phyloP scores from a whole-genome alignment of 2,888 invertebrate genomes.

The Horisme vitalbata region DNA sequence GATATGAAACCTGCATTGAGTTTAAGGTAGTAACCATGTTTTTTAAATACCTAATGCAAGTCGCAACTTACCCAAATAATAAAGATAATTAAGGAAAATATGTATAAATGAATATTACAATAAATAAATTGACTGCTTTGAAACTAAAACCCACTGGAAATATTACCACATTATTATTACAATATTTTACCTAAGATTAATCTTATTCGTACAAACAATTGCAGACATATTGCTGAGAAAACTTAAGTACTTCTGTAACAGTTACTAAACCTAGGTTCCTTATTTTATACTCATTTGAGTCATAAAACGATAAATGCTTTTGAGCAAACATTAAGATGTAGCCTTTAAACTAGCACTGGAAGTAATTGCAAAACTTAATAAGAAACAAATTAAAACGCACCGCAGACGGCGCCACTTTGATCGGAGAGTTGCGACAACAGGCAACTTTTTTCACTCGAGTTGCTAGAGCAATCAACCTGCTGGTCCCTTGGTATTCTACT shows the following conservation, averaged over 20 bases:
- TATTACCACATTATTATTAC: slow-evolving; percentile 12
- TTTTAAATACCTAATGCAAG: no score
- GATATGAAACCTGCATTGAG: no score
- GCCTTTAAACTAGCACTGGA: slow-evolving; percentile 17
- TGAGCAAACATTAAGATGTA: slow-evolving; percentile 39
- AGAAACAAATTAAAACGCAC: no score
- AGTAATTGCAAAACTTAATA: slow-evolving; percentile 3
- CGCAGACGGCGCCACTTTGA: no score
- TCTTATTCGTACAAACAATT: slow-evolving; percentile 1
- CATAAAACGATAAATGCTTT: slow-evolving; percentile 33
- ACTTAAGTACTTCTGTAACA: slow-evolving; percentile 14
- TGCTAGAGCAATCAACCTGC: no score
- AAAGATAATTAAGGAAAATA: neutral
- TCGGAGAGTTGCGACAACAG: no score
- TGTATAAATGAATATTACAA: slow-evolving; percentile 26
- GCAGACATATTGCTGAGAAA: slow-evolving; percentile 14
- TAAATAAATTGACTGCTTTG: slow-evolving; percentile 19
- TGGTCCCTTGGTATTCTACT: no score
- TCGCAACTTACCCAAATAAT: no score
- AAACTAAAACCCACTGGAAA: slow-evolving; percentile 23
- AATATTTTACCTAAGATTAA: slow-evolving; percentile 6
- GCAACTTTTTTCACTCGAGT: no score
- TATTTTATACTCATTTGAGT: slow-evolving; percentile 25
- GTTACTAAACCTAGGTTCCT: slow-evolving; percentile 5
- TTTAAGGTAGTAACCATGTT: no score